Conservation (phyloP, 2,797 vertebrate genomes). For the Cossypha polioptera region DNA sequence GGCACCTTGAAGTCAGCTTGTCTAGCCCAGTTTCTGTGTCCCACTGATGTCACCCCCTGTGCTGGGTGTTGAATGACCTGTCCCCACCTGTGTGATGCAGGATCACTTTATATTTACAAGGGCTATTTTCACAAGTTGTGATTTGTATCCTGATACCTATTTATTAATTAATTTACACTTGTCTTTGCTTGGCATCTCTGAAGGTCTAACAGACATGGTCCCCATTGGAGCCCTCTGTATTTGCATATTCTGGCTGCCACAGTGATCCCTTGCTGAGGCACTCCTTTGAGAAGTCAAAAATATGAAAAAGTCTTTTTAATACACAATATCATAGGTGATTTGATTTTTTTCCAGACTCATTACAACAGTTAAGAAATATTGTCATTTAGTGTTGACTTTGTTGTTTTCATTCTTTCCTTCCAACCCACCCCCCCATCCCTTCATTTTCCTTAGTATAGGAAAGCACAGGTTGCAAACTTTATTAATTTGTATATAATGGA, state of each 20-base stretch:
- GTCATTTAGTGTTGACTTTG: not conserved
- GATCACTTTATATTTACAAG: not conserved
- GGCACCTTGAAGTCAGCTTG: not conserved
- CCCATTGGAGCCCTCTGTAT: constrained; percentile 14
- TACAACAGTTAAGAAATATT: not conserved
- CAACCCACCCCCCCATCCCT: not conserved
- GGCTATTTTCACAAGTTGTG: not conserved
- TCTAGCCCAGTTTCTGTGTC: not conserved
- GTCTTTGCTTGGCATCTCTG: constrained; percentile 23
- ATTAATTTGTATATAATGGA: constrained; percentile 35
- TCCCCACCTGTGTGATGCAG: not conserved
- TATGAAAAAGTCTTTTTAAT: constrained; percentile 12
- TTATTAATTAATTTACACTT: constrained; percentile 13
- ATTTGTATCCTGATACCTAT: not conserved
- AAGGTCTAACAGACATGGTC: constrained; percentile 16
- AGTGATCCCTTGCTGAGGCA: not conserved
- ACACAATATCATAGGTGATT: not conserved
- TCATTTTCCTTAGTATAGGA: not conserved
- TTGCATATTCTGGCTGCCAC: constrained; percentile 26
- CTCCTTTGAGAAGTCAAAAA: constrained; percentile 28
- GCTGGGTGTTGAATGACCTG: not conserved
- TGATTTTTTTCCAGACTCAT: not conserved
- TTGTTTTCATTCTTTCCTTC: not conserved
- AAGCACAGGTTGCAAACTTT: not conserved
- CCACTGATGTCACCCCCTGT: not conserved